A percentile compares a stretch with the other conserved stretches of the same genome.
These are phyloP conservation scores for Notocelia uddmanniana DNA, from an alignment of 2,888 invertebrate genomes.

Conservation along the genomic window DNA sequence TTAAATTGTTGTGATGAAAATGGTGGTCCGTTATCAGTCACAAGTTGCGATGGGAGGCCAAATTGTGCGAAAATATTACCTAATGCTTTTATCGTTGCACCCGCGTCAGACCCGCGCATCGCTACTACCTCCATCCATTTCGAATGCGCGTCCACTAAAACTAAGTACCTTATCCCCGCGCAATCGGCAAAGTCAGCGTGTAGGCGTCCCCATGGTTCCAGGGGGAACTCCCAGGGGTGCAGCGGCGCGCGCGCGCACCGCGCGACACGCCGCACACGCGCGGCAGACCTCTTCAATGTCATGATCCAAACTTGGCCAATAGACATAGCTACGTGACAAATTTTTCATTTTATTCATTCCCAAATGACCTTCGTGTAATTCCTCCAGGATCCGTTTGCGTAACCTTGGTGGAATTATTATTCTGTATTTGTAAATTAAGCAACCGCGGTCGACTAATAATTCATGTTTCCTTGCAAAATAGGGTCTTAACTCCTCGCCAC, in stretches of 20 bases:
- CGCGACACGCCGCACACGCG: background rate
- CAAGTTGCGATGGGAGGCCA: constrained; percentile 51
- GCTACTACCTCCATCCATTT: constrained; percentile 30
- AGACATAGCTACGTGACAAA: constrained; percentile 24
- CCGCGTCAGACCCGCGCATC: constrained; percentile 13
- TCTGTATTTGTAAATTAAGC: constrained; percentile 46
- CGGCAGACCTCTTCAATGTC: constrained; percentile 10
- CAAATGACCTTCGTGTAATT: constrained; percentile 23
- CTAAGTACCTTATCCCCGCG: constrained; percentile 8
- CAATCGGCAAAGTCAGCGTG: constrained; percentile 48
- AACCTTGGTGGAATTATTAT: constrained; percentile 39
- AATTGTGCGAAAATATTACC: constrained; percentile 49
- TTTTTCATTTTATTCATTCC: constrained; percentile 25
- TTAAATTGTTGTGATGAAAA: too few species aligned
- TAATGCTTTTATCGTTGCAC: constrained; percentile 25
- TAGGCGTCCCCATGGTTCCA: constrained; percentile 48
- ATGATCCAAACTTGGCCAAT: constrained; percentile 16
- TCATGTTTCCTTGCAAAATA: constrained; percentile 44
- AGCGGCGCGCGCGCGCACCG: too few species aligned
- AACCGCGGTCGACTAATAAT: constrained; percentile 41
- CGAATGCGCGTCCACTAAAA: constrained; percentile 25
- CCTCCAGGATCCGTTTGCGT: constrained; percentile 15
- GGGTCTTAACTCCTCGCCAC: constrained; percentile 31
- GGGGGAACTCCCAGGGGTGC: too few species aligned
- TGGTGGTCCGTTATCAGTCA: constrained; percentile 53